Percentiles rank a stretch among this genome's conserved stretches.
These are phyloP conservation scores for Hormiphora californensis DNA, from an alignment of 37 sponge, comb jelly and placozoan genomes.

Conservation along the genomic window DNA sequence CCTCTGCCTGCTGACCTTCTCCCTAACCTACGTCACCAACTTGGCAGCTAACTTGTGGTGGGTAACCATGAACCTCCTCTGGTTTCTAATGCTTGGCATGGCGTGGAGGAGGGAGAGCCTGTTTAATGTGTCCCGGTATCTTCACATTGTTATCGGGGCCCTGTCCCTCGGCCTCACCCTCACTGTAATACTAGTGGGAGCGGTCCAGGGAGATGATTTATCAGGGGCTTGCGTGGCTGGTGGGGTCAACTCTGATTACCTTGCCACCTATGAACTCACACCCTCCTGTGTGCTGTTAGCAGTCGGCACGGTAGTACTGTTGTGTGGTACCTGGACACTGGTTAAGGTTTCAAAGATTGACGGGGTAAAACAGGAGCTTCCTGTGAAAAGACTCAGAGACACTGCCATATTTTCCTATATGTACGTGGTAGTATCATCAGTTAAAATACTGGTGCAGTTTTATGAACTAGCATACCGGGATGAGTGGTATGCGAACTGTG, in stretches of 20 bases:
- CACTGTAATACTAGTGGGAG: not conserved
- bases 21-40: not conserved
- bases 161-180: slow-evolving; percentile 4
- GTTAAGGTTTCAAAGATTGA: not conserved
- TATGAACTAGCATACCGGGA: slow-evolving; percentile 19
- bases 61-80: slow-evolving; percentile 30
- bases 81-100: slow-evolving; percentile 43
- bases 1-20: slow-evolving; percentile 15
- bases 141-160: slow-evolving; percentile 1
- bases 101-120: not conserved
- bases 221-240: slow-evolving; percentile 23
- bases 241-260: not conserved
- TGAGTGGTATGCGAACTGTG: not conserved
- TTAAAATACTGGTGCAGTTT: not conserved
- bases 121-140: slow-evolving; percentile 31
- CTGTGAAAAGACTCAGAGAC: not conserved
- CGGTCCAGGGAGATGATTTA: slow-evolving; percentile 5
- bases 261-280: slow-evolving; percentile 28
- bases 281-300: not conserved
- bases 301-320: not conserved
- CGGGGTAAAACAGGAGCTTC: not conserved
- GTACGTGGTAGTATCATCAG: not conserved
- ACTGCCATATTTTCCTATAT: not conserved
- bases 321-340: not conserved
- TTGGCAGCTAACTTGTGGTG: slow-evolving; percentile 16